These are phyloP conservation scores for Staurois parvus DNA, from an alignment of 2,797 vertebrate genomes.

Conservation along the genomic window DNA sequence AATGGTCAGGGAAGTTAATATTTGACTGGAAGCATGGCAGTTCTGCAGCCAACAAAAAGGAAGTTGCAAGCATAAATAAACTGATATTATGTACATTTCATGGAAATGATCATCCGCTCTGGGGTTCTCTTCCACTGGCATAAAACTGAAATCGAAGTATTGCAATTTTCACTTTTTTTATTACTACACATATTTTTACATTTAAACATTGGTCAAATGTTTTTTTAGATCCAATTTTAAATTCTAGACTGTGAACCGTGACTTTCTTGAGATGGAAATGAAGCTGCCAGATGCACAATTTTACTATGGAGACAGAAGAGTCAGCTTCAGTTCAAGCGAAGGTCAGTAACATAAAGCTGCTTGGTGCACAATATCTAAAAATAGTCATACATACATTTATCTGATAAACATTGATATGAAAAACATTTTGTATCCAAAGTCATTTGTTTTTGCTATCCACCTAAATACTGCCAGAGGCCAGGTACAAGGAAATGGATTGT, in stretches of 20 bases:
- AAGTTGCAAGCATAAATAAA: too few species aligned
- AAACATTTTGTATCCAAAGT: not conserved
- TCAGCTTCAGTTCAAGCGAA: conserved; percentile 27
- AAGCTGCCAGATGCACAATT: not conserved
- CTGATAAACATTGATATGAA: not conserved
- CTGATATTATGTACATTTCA: too few species aligned
- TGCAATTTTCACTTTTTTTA: not conserved
- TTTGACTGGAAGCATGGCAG: too few species aligned
- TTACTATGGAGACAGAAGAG: conserved; percentile 3
- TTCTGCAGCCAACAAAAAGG: too few species aligned
- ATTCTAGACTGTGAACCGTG: not conserved
- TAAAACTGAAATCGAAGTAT: not conserved
- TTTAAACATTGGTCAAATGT: not conserved
- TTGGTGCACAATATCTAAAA: not conserved
- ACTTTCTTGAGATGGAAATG: not conserved
- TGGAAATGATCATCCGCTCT: too few species aligned
- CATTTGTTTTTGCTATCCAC: not conserved
- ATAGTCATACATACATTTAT: not conserved
- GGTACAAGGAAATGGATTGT: not conserved
- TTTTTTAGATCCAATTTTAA: not conserved
- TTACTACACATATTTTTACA: not conserved
- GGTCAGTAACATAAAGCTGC: conserved; percentile 14
- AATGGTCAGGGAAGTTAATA: too few species aligned
- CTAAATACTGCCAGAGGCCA: not conserved
- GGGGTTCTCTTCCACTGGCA: too few species aligned